Evolutionary conservation across 1,140 invertebrate genomes (phyloP).

Genomic region (Leguminivora glycinivorella): DNA sequence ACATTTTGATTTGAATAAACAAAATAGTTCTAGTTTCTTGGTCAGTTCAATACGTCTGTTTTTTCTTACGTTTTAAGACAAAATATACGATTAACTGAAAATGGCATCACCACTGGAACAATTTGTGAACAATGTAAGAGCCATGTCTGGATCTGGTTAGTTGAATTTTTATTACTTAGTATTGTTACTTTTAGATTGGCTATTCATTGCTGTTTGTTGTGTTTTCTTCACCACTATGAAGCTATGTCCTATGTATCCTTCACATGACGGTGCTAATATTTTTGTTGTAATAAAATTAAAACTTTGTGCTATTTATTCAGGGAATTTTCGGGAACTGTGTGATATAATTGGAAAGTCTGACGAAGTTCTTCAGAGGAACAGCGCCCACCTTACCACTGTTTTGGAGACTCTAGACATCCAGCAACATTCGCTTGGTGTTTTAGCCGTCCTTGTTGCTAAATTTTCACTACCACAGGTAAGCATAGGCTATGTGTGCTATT

Average conservation of each 20-base stretch:
- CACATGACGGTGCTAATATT: too few relatives aligned
- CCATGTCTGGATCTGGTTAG: constrained; percentile 66
- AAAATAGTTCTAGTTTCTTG: not conserved
- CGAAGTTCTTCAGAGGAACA: constrained; percentile 90
- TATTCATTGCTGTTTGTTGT: not conserved
- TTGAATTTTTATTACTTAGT: constrained; percentile 24
- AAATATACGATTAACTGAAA: constrained; percentile 21
- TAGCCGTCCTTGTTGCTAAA: constrained; percentile 91
- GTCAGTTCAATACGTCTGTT: too few relatives aligned
- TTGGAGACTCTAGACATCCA: constrained; percentile 93
- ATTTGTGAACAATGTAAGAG: constrained; percentile 73
- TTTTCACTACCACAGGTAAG: constrained; percentile 80
- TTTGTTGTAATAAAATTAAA: not conserved
- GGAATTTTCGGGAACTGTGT: constrained; percentile 89
- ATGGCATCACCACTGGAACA: constrained; percentile 74
- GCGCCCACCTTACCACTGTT: constrained; percentile 91
- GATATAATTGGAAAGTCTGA: constrained; percentile 89
- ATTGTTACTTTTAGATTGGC: not conserved
- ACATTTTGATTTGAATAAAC: not conserved
- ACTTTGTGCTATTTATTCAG: constrained; percentile 76
- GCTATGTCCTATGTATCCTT: not conserved
- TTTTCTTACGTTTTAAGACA: too few relatives aligned
- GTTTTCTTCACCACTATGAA: not conserved
- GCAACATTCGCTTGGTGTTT: constrained; percentile 92
- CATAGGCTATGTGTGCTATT: too few relatives aligned